Base-by-base conservation (phyloP, 2,888 invertebrate genomes). In the Conomelus anceps region DNA sequence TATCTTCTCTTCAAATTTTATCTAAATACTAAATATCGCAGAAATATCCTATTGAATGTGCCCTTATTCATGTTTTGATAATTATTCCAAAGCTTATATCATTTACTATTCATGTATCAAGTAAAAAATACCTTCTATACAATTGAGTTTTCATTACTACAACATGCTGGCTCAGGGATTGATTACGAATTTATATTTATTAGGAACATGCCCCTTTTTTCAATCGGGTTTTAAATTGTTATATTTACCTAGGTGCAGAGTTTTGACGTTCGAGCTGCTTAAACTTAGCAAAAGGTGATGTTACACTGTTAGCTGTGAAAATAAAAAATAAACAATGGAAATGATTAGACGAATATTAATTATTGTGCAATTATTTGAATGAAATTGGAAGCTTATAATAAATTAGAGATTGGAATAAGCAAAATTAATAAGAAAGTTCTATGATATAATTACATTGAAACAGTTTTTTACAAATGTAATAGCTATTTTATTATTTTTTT, bases 211-310 rank as follows among this genome's bases (percentile, higher is more conserved):
- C 63, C 63, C 63, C 63, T 63, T 20, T 9, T 63, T 63, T 20
- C 1, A n/a, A 63, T n/a, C 4, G 13, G n/a, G 63, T n/a, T 63
- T 63, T 63, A n/a, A 63, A n/a, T n/a, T 63, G 7, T 63, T 1
- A 63, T 63, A 86, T 29, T 96, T 95, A 98, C 97, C 96, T 97
- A 94, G 97, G 96, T 92, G 95, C 95, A 92, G 97, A 97, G 93
- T 96, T 97, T 94, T 97, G 97, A 93, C 96, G 96, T 94, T 98
- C 98, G 94, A 98, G 95, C 94, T 98, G 97, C 93, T 96, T 96
- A 95, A 98, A 98, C 95, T 98, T 98, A 93, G 97, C 96, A 94
- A 98, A 98, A 91, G 98, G 97, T 92, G 98, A 97, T 92, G 96
- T 96, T 93, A 94, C 94, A 93, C 95, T 94, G 92, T 94, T 94